Evolutionary conservation across 1,140 invertebrate genomes (phyloP), one percentile per base, ranked within the genome.

Genomic region (Ectropis grisescens): DNA sequence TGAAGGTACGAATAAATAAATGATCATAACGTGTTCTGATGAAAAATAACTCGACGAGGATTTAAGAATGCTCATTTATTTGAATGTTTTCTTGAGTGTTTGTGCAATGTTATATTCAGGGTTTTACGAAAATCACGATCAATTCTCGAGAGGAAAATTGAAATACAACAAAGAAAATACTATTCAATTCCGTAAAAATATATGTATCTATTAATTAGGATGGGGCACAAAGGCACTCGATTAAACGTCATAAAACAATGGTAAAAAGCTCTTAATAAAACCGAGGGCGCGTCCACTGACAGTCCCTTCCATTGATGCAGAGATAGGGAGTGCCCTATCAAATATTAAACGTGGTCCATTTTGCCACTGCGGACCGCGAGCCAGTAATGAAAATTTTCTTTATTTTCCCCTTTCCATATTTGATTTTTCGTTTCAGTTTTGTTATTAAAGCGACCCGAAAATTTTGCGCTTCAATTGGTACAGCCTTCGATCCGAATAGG

Each of bases 291-390:
- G 49, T 41, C 33, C 43, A 43, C 23, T 42, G 45, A 49, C 47
- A 47, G 42, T 39, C 44, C 44, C 41, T 49, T 49, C 38, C 41
- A 58, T 58, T 52, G 52, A 52, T 56, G 48, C 44, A 52, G 40
- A 49, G 52, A 56, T 52, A 56, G 36, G 42, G 43, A 40, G 24
- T 33, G 36, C 32, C 46, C 41, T 52, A 47, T 52, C 46, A 52
- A 60, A 53, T 52, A 56, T 59, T 60, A 51, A 60, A 60, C 53
- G 52, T 47, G 48, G 41, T 48, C 45, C 41, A 47, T 56, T 53
- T 47, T 48, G 43, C 31, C 39, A 28, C 48, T 56, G 36, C 33
- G 27, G 32, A 41, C 25, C 29, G 38, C 27, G 44, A 35, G 26
- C 26, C 13, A 11, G 44, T 56, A 55, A 55, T 50, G 43, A 50